A percentile compares a stretch with the other conserved stretches of the same genome.
These are phyloP conservation scores for Phrynosoma platyrhinos DNA, from an alignment of 2,113 vertebrate genomes.

Conservation along the genomic window DNA sequence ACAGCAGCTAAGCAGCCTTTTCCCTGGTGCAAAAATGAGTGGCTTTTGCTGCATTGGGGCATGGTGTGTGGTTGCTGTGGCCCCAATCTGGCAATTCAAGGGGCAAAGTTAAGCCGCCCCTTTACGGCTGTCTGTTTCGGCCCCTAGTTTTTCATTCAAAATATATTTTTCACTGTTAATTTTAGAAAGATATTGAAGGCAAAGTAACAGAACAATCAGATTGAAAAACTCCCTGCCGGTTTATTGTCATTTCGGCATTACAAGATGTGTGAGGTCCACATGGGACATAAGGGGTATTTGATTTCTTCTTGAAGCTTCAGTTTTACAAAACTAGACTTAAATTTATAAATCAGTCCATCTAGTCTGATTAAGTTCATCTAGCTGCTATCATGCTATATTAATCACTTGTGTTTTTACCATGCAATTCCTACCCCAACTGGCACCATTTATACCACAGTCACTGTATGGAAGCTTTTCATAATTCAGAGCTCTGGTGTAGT, in stretches of 20 bases:
- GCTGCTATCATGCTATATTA: slow-evolving; percentile 66
- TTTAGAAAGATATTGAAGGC: neutral
- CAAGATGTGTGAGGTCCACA: slow-evolving; percentile 1
- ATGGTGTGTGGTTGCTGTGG: no score
- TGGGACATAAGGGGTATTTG: neutral
- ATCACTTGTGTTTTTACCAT: slow-evolving; percentile 48
- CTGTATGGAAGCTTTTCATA: slow-evolving; percentile 68
- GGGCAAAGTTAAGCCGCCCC: no score
- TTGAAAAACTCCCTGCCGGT: slow-evolving; percentile 5
- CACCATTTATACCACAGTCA: slow-evolving; percentile 65
- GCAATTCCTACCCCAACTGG: slow-evolving; percentile 55
- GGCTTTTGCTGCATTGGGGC: no score
- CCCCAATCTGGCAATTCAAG: no score
- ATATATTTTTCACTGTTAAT: neutral
- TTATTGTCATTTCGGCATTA: slow-evolving; percentile 26
- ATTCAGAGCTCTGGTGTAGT: slow-evolving; percentile 65
- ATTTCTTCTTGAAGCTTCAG: slow-evolving; percentile 12
- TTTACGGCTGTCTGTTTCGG: no score
- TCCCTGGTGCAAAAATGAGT: no score
- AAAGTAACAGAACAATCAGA: neutral
- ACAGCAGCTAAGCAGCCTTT: no score
- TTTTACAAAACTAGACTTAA: slow-evolving; percentile 38
- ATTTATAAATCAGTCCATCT: slow-evolving; percentile 37
- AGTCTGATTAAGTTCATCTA: slow-evolving; percentile 58
- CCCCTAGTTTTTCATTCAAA: neutral